Evolutionary conservation across 2,888 invertebrate species (phyloP).

Genomic region (Leptothorax acervorum): DNA sequence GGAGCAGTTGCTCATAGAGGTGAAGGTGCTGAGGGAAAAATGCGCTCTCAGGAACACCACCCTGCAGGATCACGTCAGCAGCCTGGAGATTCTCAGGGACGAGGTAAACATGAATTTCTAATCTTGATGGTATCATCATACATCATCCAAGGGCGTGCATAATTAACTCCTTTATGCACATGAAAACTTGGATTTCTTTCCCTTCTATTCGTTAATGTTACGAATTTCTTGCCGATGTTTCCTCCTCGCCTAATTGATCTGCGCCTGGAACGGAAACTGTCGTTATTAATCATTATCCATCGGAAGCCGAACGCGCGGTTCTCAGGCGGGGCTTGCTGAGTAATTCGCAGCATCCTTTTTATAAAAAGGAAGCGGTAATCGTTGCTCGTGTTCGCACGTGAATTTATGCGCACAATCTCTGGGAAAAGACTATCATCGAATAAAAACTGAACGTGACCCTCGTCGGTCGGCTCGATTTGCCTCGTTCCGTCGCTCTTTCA

Average conservation of each 20-base stretch:
- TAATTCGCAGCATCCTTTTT: constrained; percentile 43
- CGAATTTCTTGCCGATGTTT: constrained; percentile 7
- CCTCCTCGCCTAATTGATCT: constrained; percentile 2
- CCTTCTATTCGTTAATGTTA: not conserved
- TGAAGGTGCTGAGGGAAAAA: constrained; percentile 94
- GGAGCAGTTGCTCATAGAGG: constrained; percentile 92
- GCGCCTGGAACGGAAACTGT: constrained; percentile 18
- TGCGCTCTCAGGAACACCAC: constrained; percentile 93
- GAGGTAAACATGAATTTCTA: constrained; percentile 87
- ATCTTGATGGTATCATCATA: not conserved
- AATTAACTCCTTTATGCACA: constrained; percentile 9
- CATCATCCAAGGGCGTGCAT: not conserved
- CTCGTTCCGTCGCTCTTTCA: constrained; percentile 50
- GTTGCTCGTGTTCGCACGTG: constrained; percentile 23
- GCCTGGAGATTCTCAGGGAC: constrained; percentile 94
- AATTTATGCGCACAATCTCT: constrained; percentile 18
- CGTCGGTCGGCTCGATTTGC: constrained; percentile 64
- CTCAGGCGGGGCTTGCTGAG: constrained; percentile 29
- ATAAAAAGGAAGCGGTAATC: constrained; percentile 45
- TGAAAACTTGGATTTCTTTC: not conserved
- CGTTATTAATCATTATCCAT: constrained; percentile 45
- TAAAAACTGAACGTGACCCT: constrained; percentile 61
- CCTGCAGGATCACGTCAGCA: constrained; percentile 95
- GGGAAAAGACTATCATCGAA: constrained; percentile 39
- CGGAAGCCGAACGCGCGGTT: constrained; percentile 31